Conservation (phyloP, 2,113 vertebrate species). For the Rynchops niger region DNA sequence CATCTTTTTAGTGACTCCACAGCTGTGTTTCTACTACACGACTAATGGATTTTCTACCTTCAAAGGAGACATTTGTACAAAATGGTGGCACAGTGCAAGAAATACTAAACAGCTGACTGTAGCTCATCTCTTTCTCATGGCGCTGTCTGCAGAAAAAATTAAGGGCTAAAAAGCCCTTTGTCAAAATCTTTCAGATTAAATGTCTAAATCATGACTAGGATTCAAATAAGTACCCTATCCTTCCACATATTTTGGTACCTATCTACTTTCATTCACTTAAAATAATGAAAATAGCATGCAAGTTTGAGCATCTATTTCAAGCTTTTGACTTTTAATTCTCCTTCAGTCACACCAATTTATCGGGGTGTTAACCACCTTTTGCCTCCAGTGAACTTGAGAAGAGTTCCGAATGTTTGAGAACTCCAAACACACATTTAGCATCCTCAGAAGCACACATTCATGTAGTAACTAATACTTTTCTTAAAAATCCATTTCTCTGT, state of each 20-base stretch:
- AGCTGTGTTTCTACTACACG: background rate
- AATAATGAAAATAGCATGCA: background rate
- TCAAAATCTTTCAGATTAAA: background rate
- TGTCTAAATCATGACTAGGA: background rate
- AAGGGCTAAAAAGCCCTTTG: background rate
- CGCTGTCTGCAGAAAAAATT: background rate
- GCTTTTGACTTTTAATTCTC: background rate
- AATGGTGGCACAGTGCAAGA: background rate
- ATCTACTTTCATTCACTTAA: background rate
- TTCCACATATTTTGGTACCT: background rate
- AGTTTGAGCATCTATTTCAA: background rate
- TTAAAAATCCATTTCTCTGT: background rate
- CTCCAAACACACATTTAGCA: background rate
- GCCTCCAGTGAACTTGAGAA: background rate
- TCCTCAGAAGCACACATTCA: background rate
- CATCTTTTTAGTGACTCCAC: background rate
- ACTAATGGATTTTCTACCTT: constrained; percentile 2
- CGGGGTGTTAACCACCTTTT: background rate
- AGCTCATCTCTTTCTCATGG: background rate
- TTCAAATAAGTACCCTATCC: background rate
- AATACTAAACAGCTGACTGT: background rate
- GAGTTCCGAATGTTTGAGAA: background rate
- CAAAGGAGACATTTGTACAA: background rate
- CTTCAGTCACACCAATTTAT: background rate
- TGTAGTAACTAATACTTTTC: background rate